Evolutionary conservation across 2,113 vertebrate genomes (phyloP).

Genomic region (Coptodon bakossiorum): DNA sequence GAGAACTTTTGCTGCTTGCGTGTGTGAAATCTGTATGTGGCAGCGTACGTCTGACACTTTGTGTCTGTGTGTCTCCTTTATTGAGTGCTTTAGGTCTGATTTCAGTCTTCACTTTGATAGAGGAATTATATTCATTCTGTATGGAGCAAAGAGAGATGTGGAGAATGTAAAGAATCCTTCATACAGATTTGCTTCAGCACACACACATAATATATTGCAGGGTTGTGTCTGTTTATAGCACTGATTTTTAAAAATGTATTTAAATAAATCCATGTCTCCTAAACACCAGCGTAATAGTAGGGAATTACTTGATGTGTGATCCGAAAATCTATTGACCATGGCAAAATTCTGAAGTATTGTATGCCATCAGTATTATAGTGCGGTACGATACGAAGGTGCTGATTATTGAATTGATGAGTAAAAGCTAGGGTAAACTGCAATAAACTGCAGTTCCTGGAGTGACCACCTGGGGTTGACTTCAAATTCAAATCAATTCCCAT

Average conservation of each 20-base stretch:
- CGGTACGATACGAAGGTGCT: fast-evolving
- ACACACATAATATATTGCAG: not conserved
- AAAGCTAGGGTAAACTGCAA: not conserved
- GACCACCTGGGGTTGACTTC: not conserved
- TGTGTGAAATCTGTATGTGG: constrained; percentile 1
- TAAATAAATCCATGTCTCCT: not conserved
- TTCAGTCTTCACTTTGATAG: not conserved
- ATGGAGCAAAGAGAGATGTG: not conserved
- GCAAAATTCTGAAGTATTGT: not conserved
- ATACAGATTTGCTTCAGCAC: not conserved
- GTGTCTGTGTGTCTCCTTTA: not conserved
- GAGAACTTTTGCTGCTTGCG: not conserved
- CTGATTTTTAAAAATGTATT: not conserved
- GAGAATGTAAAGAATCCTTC: not conserved
- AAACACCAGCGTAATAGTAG: not conserved
- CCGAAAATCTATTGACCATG: not conserved
- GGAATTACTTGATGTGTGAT: not conserved
- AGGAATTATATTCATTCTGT: not conserved
- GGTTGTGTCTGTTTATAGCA: not conserved
- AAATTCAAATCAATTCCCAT: not conserved
- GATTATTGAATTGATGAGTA: not conserved
- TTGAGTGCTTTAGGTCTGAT: not conserved
- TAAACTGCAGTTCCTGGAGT: not conserved
- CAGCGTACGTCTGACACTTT: not conserved
- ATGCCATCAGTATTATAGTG: not conserved